Conservation (phyloP, 2,888 invertebrate species). For the Conops quadrifasciatus region DNA sequence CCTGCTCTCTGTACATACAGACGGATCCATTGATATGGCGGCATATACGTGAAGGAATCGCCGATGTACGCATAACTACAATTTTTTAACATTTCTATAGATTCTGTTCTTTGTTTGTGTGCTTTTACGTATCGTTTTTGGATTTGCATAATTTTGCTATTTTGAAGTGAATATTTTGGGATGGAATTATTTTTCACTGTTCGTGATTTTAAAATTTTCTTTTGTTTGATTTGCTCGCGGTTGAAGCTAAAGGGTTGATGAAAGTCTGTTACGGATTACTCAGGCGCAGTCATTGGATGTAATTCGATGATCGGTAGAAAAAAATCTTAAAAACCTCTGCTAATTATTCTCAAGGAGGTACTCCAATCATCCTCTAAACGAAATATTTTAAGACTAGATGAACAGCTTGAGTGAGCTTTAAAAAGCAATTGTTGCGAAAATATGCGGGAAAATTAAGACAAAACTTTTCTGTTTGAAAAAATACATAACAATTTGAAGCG, state of each 20-base stretch:
- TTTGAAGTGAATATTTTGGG: background rate
- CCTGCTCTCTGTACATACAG: slow-evolving; percentile 96
- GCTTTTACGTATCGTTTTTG: background rate
- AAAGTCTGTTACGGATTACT: too few species aligned
- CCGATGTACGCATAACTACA: slow-evolving; percentile 71
- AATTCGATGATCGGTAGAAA: too few species aligned
- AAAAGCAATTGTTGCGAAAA: too few species aligned
- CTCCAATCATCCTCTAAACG: too few species aligned
- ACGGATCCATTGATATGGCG: slow-evolving; percentile 98
- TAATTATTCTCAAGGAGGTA: too few species aligned
- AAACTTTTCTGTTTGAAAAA: too few species aligned
- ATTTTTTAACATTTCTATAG: slow-evolving; percentile 16
- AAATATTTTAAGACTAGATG: too few species aligned
- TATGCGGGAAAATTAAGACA: too few species aligned
- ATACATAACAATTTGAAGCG: too few species aligned
- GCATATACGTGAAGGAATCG: slow-evolving; percentile 84
- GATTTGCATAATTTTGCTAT: slow-evolving; percentile 30
- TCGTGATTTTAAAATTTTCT: slow-evolving; percentile 14
- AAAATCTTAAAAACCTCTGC: too few species aligned
- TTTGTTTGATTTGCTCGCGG: slow-evolving; percentile 11
- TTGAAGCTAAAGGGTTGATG: background rate
- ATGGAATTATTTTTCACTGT: slow-evolving; percentile 8
- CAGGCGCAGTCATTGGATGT: too few species aligned
- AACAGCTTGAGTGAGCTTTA: too few species aligned
- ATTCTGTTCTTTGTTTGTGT: background rate